Evolutionary conservation across 2,888 invertebrate species (phyloP).

Genomic region (Drosophila stalkeri): DNA sequence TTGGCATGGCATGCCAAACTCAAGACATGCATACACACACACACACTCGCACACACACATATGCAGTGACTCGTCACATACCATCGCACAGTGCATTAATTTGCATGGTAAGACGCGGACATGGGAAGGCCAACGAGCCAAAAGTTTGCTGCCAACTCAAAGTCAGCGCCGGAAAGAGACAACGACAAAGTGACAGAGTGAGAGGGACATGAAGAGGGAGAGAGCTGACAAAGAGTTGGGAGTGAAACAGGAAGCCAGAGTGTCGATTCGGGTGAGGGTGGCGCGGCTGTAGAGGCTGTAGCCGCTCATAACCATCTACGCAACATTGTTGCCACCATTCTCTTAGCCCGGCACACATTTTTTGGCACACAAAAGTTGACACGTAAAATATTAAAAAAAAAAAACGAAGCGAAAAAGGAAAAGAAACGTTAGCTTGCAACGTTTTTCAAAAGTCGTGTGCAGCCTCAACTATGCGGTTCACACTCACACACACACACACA

Average conservation of each 20-base stretch:
- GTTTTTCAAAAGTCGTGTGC: slow-evolving; percentile 40
- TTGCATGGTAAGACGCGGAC: slow-evolving; percentile 63
- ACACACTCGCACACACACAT: slow-evolving; percentile 7
- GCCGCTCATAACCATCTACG: slow-evolving; percentile 57
- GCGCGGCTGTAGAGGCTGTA: slow-evolving; percentile 13
- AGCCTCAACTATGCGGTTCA: slow-evolving; percentile 33
- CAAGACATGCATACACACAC: slow-evolving; percentile 28
- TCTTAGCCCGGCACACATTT: slow-evolving; percentile 40
- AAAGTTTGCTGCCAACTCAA: slow-evolving; percentile 59
- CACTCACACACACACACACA: slow-evolving; percentile 9
- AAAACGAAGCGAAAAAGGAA: slow-evolving; percentile 5
- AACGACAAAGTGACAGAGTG: not conserved
- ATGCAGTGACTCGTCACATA: slow-evolving; percentile 38
- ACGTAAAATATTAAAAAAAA: slow-evolving; percentile 73
- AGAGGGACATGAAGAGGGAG: not conserved
- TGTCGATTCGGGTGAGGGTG: slow-evolving; percentile 9
- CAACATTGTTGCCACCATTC: slow-evolving; percentile 53
- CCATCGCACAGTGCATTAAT: slow-evolving; percentile 65
- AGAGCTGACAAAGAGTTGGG: not conserved
- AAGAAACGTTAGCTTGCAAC: slow-evolving; percentile 24
- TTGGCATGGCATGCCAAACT: slow-evolving; percentile 58
- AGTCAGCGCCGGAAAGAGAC: slow-evolving; percentile 29
- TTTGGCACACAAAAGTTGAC: slow-evolving; percentile 74
- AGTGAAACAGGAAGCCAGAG: not conserved
- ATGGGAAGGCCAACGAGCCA: slow-evolving; percentile 50